Evolutionary conservation across 1,140 invertebrate genomes (phyloP).

Genomic region (Aphelinus certus): DNA sequence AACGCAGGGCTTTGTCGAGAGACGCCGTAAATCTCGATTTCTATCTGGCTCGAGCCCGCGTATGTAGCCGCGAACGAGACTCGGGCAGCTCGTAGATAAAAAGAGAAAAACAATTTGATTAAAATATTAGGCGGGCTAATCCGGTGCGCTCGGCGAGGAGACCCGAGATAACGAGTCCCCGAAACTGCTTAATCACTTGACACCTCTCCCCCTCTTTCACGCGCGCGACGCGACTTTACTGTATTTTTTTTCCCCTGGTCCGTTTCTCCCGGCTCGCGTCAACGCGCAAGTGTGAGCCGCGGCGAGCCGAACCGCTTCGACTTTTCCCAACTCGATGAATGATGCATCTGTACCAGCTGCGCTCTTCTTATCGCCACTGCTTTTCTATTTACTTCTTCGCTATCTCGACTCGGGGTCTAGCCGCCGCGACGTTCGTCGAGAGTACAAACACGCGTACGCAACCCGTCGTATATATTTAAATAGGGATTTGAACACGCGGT

Average conservation of each 20-base stretch:
- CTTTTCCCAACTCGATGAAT: conserved; percentile 6
- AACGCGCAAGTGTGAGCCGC: no score
- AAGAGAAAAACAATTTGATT: conserved; percentile 26
- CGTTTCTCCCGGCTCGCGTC: neutral
- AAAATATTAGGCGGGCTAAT: conserved; percentile 38
- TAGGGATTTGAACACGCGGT: neutral
- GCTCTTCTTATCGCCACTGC: conserved; percentile 8
- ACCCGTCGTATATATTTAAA: neutral
- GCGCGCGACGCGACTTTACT: neutral
- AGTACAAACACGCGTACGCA: neutral
- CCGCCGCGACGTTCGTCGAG: neutral
- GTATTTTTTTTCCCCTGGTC: neutral
- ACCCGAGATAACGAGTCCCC: conserved; percentile 6
- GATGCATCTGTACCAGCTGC: conserved; percentile 6
- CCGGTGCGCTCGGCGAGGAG: neutral
- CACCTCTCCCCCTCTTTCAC: conserved; percentile 1
- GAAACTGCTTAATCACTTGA: conserved; percentile 36
- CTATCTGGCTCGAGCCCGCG: neutral
- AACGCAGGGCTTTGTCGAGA: conserved; percentile 10
- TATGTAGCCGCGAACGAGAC: neutral
- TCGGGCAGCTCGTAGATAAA: neutral
- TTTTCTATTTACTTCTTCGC: conserved; percentile 20
- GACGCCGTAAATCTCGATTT: conserved; percentile 30
- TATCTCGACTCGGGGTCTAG: neutral
- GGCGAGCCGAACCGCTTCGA: neutral